A percentile compares a stretch with the other conserved stretches of the same genome.
Evolutionary conservation across 2,797 vertebrate genomes (phyloP).

Genomic region (Rhyacichthys aspro): DNA sequence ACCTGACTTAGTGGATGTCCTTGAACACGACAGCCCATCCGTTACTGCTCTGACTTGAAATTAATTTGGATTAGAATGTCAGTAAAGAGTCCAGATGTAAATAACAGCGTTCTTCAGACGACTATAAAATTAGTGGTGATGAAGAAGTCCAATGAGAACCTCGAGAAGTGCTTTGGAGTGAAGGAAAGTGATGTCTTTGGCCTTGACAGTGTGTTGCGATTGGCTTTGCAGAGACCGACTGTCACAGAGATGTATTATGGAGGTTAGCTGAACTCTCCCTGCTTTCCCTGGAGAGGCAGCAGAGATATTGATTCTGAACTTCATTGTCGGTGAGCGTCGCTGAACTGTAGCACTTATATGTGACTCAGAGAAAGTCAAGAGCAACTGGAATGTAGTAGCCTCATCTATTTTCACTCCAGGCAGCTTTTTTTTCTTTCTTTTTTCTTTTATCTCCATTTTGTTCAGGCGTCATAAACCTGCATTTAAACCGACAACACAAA

Average conservation of each 20-base stretch:
- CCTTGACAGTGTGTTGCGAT: constrained; percentile 44
- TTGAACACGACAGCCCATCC: constrained; percentile 3
- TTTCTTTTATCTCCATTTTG: not conserved
- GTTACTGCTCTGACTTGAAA: constrained; percentile 5
- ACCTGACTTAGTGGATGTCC: constrained; percentile 11
- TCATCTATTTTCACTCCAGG: no score
- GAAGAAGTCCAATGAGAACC: constrained; percentile 9
- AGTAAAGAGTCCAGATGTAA: constrained; percentile 14
- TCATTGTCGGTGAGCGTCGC: constrained; percentile 55
- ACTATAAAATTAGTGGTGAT: constrained; percentile 11
- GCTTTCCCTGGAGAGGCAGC: constrained; percentile 57
- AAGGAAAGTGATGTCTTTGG: constrained; percentile 47
- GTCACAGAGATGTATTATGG: constrained; percentile 66
- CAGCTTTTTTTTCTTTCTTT: no score
- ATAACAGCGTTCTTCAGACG: constrained; percentile 5
- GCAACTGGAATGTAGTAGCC: constrained; percentile 23
- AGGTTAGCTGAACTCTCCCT: constrained; percentile 70
- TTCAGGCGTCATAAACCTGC: no score
- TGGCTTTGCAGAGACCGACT: constrained; percentile 50
- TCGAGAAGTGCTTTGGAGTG: constrained; percentile 23
- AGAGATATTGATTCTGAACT: constrained; percentile 70
- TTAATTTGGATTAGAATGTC: constrained; percentile 18
- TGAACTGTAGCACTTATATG: constrained; percentile 50
- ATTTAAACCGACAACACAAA: not conserved
- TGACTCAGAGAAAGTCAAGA: constrained; percentile 40